Percentiles rank a stretch among this genome's conserved stretches.
Conservation (phyloP, 2,113 vertebrate genomes). For the Myotis lucifugus region DNA sequence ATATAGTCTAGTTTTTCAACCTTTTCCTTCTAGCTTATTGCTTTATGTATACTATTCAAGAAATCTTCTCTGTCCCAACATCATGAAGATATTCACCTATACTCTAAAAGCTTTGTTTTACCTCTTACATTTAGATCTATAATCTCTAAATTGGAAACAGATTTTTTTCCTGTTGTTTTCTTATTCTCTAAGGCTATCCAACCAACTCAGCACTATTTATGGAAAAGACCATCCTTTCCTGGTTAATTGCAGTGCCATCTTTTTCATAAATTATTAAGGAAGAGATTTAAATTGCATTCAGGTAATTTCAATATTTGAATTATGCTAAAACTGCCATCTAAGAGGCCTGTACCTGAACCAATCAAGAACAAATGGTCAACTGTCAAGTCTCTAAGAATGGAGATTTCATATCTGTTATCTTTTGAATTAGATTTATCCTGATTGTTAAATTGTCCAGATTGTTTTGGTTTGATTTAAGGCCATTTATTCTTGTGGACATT, state of each 20-base stretch:
- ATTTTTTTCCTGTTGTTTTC: not conserved
- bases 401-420: not conserved
- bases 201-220: not conserved
- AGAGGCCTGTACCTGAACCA: not conserved
- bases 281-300: not conserved
- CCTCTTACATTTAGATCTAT: not conserved
- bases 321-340: not conserved
- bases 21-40: not conserved
- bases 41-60: not conserved
- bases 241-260: not conserved
- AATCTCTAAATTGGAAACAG: not conserved
- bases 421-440: conserved; percentile 20
- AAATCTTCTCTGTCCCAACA: not conserved
- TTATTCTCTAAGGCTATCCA: not conserved
- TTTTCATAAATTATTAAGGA: conserved; percentile 19
- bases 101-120: conserved; percentile 26
- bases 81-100: not conserved
- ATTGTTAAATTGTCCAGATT: not conserved
- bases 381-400: not conserved
- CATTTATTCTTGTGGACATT: not conserved
- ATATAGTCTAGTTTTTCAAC: not conserved
- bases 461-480: not conserved
- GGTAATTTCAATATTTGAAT: not conserved
- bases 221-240: not conserved
- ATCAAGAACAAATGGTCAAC: not conserved